Percentiles rank a stretch among this genome's conserved stretches.
phyloP scores from a whole-genome alignment of 2,888 invertebrate genomes.

The Caradrina clavipalpis region DNA sequence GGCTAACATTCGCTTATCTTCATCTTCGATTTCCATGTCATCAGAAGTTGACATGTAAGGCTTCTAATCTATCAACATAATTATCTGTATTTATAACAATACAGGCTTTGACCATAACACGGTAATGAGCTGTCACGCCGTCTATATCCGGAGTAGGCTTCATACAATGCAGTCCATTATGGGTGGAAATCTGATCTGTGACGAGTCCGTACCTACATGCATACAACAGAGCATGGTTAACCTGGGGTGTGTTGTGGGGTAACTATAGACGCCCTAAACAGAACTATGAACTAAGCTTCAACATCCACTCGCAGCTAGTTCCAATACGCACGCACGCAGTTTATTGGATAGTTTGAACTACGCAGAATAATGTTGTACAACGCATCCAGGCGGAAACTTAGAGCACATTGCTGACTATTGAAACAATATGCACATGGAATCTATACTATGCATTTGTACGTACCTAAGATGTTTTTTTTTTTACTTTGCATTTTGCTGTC shows the following conservation, averaged over 20 bases:
- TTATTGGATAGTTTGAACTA: too few species aligned
- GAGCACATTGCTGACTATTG: too few species aligned
- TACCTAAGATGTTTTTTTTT: too few species aligned
- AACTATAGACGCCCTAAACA: background rate
- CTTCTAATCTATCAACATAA: background rate
- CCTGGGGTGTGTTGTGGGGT: background rate
- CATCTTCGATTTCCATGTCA: background rate
- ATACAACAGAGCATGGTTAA: background rate
- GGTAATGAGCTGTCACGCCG: background rate
- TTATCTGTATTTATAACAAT: background rate
- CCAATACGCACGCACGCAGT: too few species aligned
- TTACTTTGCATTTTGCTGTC: background rate
- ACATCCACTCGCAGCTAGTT: background rate
- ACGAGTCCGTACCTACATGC: too few species aligned
- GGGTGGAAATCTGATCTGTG: conserved; percentile 1
- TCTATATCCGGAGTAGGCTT: background rate
- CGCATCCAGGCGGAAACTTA: too few species aligned
- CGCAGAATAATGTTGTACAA: background rate
- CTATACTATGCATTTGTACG: too few species aligned
- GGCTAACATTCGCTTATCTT: background rate
- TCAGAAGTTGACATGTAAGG: background rate
- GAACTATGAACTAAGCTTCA: background rate
- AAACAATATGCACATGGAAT: too few species aligned
- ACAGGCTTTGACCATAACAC: background rate
- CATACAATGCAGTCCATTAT: background rate